Base-by-base conservation (phyloP, 1,140 invertebrate genomes). In the Drosophila nigromelanica region DNA sequence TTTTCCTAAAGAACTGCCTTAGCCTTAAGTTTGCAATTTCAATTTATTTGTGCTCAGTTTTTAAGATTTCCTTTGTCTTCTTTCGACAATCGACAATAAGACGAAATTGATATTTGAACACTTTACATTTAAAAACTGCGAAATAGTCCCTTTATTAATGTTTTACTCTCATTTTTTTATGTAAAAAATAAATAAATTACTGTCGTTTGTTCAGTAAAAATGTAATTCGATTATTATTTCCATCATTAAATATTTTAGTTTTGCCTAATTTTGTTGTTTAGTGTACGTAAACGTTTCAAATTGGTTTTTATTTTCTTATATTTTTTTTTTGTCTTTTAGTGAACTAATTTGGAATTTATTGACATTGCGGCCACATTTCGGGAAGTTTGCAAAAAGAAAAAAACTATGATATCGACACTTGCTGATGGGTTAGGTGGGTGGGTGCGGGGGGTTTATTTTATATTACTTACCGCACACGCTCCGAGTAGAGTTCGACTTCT, bases 401-500 rank as follows among this genome's bases (percentile, higher is more conserved):
- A n/a, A 69, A 42, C 8, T 35, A 10, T 35, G 5, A 62, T 66
- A 24, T 68, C 14, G 10, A 3, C 35, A 21, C 5, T 5, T 37
- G 21, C 21, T 24, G 21, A 24, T 24, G 21, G 3, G 21, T 3
- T 3, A 24, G 21, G 21, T 2, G 21, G 21, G 2, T 4, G 21
- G 21, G 2, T 35, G 14, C 11, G 15, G 5, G n/a, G n/a, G 47
- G 6, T 54, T 40, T 51, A 56, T 27, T 10, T 33, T 15, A 12
- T 47, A 7, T 18, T 42, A 93, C 95, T 95, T 91, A 97, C 96
- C 96, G 94, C 86, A 95, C 93, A 87, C 95, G 93, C 90, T 97
- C 96, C 40, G 95, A 95, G 91, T 96, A 95, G 73, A 97, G 94
- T 83, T 97, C 96, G 61, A 96, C 94, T 92, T 96, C 96, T 78